phyloP scores from a whole-genome alignment of 2,888 invertebrate species.

The Epinotia bilunana region DNA sequence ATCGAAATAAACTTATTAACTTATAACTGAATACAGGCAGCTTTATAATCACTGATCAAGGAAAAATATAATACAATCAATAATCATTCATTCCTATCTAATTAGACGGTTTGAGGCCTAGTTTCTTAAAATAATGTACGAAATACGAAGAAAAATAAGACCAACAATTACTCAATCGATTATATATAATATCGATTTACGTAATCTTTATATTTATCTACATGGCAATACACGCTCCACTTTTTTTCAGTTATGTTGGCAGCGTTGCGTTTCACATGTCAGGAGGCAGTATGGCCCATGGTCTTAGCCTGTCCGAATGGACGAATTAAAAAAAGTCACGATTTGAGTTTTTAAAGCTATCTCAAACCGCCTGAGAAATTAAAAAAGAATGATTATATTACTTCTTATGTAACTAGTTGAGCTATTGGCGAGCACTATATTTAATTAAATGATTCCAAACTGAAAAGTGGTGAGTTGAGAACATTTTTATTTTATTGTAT shows the following conservation, averaged over 20 bases:
- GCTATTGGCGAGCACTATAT: no score
- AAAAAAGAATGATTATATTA: neutral
- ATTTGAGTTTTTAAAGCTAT: slow-evolving; percentile 1
- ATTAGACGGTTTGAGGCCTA: neutral
- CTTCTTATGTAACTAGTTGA: neutral
- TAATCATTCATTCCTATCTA: neutral
- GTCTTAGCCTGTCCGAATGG: no score
- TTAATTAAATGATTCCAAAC: neutral
- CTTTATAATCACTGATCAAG: neutral
- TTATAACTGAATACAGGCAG: no score
- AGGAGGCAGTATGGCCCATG: no score
- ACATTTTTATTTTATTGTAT: neutral
- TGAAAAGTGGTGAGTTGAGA: neutral
- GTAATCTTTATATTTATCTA: neutral
- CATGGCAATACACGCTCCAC: slow-evolving; percentile 17
- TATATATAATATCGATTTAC: neutral
- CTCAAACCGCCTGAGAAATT: neutral
- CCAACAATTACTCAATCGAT: neutral
- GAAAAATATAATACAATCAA: neutral
- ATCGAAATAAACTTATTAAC: neutral
- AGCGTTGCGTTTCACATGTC: neutral
- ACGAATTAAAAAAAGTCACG: no score
- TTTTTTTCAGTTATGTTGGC: slow-evolving; percentile 17
- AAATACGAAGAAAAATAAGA: neutral
- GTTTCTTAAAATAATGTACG: neutral